Evolutionary conservation across 2,113 vertebrate genomes (phyloP), one percentile per base, ranked within the genome.

Genomic region (Oxyura jamaicensis): DNA sequence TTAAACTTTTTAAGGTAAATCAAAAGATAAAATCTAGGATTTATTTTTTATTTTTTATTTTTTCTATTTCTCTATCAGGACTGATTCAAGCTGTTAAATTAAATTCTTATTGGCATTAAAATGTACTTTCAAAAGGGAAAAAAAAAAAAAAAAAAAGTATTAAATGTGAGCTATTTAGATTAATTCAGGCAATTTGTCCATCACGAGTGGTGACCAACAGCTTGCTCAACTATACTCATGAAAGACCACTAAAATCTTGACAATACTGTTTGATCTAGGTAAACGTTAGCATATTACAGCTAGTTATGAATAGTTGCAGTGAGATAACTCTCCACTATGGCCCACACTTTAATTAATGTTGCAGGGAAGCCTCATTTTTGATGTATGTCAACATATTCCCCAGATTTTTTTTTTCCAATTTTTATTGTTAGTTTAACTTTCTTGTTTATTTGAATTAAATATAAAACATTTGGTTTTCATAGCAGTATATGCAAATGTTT

Each of bases 401-500:
- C 86, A 78, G 28, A 93, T 86, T 67, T 80, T 96, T 81, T 39
- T 77, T 95, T 74, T 55, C 22, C 48, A 69, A 35, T n/a, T 94
- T 94, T 94, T 88, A 83, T 80, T 88, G 91, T 91, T 90, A 86
- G 52, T 81, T 93, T 95, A 93, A 84, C 93, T 92, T 93, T 93
- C 73, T 42, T 86, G 83, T 92, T 86, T 66, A 41, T 79, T 90
- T 91, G 69, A 90, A 94, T 96, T 93, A 90, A 94, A 95, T 59
- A 48, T 65, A 91, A 91, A 95, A 91, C 73, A 88, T 95, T 96
- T 96, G 88, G 53, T 78, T 94, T 96, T 94, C 73, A 93, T 91
- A 95, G 83, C 39, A 93, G 39, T 31, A 48, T 83, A 95, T 93
- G 90, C 90, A 96, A 96, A 95, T 86, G 86, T 93, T 97, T 96